A percentile compares a stretch with the other conserved stretches of the same genome.
Conservation (phyloP, 2,797 vertebrate genomes). For the Nannoperca australis region DNA sequence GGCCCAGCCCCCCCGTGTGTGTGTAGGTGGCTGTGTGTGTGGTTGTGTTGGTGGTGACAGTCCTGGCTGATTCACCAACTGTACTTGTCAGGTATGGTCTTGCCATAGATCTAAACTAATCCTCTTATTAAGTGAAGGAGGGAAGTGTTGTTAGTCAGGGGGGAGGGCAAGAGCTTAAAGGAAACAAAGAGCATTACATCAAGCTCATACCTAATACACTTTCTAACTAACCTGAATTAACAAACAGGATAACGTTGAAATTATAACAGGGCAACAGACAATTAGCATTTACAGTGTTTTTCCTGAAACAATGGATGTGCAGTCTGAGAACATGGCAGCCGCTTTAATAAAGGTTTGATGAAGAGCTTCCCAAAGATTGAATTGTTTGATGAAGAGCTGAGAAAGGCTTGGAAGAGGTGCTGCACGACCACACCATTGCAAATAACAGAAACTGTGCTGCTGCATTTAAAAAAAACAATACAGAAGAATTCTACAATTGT, state of each 20-base stretch:
- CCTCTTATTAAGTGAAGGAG: neutral
- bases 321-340: neutral
- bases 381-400: neutral
- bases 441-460: neutral
- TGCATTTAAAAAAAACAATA: neutral
- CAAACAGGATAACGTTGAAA: neutral
- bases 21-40: neutral
- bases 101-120: neutral
- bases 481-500: too few relatives aligned
- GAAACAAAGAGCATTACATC: constrained; percentile 13
- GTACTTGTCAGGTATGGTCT: constrained; percentile 14
- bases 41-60: neutral
- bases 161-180: constrained; percentile 2
- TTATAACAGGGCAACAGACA: neutral
- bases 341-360: neutral
- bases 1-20: neutral
- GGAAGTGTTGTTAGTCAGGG: neutral
- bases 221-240: constrained; percentile 5
- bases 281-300: neutral
- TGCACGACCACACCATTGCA: neutral
- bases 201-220: constrained; percentile 8
- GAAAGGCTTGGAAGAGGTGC: neutral
- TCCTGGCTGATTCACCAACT: constrained; percentile 42
- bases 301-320: neutral
- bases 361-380: neutral